Base-by-base conservation (phyloP, 2,888 invertebrate species). In the Adelphocoris suturalis region DNA sequence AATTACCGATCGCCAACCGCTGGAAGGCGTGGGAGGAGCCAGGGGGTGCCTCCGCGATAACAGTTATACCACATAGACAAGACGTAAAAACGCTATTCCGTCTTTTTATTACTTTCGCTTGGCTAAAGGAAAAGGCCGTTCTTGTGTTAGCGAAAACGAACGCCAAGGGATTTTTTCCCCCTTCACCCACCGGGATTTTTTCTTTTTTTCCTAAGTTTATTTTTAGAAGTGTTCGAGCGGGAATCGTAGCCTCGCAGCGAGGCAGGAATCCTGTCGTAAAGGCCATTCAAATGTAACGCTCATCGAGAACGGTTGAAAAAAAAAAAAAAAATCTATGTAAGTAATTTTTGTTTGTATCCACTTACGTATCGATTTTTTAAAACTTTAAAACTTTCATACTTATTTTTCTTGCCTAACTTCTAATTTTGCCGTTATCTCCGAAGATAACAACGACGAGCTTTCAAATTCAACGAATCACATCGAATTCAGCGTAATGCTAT, bases 21-120 rank as follows among this genome's bases (percentile, higher is more conserved):
- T 4, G 16, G 37, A 78, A 78, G 14, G 16, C 16, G 78, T 78
- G 78, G 85, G 57, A 27, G 85, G 85, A 52, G 82, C n/a, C 27
- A 9, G 85, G 28, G 85, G 61, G 85, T 28, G 55, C 46, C 27
- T 23, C 61, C 16, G 61, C 37, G 85, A 85, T 85, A 85, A 85
- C 85, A 61, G 85, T 85, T 85, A 85, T 85, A 61, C 85, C 85
- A 57, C 85, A 85, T 85, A 85, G 85, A 85, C 85, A 85, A 85
- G 85, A 85, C 85, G 37, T 85, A 85, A 85, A 85, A 85, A 27
- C n/a, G 85, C 85, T 57, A 61, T 85, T 61, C 27, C 61, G 61
- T 61, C 27, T 52, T 57, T 85, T 85, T 85, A 85, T 85, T 61
- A 57, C 85, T 85, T 85, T 85, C 57, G 85, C 85, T 85, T 16